These are phyloP conservation scores for Drosophila bocqueti DNA, from an alignment of 1,140 invertebrate genomes.

Conservation along the genomic window DNA sequence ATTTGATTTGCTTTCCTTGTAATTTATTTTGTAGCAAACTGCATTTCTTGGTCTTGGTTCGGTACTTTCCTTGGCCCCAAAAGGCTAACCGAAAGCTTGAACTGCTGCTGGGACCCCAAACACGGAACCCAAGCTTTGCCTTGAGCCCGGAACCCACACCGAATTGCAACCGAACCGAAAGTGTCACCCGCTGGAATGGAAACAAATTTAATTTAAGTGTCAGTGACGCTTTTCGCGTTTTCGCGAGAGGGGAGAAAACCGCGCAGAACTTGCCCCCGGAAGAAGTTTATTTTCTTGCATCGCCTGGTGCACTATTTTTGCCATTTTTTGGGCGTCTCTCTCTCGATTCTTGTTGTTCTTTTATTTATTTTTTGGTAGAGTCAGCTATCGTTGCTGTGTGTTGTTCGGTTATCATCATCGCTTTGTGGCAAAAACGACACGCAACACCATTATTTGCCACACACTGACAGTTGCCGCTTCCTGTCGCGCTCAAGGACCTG, in stretches of 20 bases:
- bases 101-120: background rate
- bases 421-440: slow-evolving; percentile 73
- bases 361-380: slow-evolving; percentile 16
- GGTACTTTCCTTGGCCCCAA: slow-evolving; percentile 52
- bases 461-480: slow-evolving; percentile 73
- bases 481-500: slow-evolving; percentile 43
- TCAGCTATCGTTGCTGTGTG: slow-evolving; percentile 48
- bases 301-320: slow-evolving; percentile 33
- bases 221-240: slow-evolving; percentile 71
- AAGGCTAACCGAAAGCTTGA: background rate
- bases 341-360: background rate
- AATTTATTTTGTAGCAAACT: slow-evolving; percentile 69
- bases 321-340: slow-evolving; percentile 7
- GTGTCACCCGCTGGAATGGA: slow-evolving; percentile 69
- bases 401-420: slow-evolving; percentile 57
- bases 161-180: slow-evolving; percentile 50
- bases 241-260: background rate
- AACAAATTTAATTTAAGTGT: slow-evolving; percentile 81
- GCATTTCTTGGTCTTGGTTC: background rate
- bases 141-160: slow-evolving; percentile 3
- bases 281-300: slow-evolving; percentile 46
- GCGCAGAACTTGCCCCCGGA: slow-evolving; percentile 23
- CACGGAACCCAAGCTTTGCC: background rate
- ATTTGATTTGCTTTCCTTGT: slow-evolving; percentile 76
- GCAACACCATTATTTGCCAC: slow-evolving; percentile 81